Evolutionary conservation across 2,888 invertebrate genomes (phyloP).

Genomic region (Troglohyphantes excavatus): DNA sequence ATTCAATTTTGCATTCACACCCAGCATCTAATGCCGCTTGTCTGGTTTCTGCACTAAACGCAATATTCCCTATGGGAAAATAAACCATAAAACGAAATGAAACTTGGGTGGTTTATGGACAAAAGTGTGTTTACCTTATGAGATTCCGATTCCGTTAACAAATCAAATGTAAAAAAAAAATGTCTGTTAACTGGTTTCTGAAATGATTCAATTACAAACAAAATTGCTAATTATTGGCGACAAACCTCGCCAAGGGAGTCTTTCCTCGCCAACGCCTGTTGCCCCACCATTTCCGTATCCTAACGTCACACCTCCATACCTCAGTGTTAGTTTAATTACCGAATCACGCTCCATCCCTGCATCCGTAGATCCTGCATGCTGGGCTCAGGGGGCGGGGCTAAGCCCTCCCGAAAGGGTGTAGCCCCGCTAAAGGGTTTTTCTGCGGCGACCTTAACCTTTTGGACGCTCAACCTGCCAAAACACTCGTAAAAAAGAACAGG

Average conservation of each 20-base stretch:
- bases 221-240: too few relatives aligned
- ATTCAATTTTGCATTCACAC: too few relatives aligned
- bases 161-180: too few relatives aligned
- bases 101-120: too few relatives aligned
- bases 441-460: conserved; percentile 69
- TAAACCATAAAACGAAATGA: too few relatives aligned
- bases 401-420: conserved; percentile 40
- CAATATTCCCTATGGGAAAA: too few relatives aligned
- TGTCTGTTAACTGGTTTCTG: too few relatives aligned
- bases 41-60: too few relatives aligned
- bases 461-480: conserved; percentile 36
- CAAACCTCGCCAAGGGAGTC: neutral
- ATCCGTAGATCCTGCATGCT: conserved; percentile 28
- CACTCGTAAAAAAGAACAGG: neutral
- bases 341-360: conserved; percentile 73
- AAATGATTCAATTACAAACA: too few relatives aligned
- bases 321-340: conserved; percentile 57
- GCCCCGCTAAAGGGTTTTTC: conserved; percentile 55
- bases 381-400: conserved; percentile 52
- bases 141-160: too few relatives aligned
- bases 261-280: conserved; percentile 37
- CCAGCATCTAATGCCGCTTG: too few relatives aligned
- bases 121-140: too few relatives aligned
- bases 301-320: conserved; percentile 44
- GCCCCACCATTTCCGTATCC: conserved; percentile 55